A percentile compares a stretch with the other conserved stretches of the same genome.
phyloP scores from a whole-genome alignment of 2,797 vertebrate genomes.

The Alcedo atthis region DNA sequence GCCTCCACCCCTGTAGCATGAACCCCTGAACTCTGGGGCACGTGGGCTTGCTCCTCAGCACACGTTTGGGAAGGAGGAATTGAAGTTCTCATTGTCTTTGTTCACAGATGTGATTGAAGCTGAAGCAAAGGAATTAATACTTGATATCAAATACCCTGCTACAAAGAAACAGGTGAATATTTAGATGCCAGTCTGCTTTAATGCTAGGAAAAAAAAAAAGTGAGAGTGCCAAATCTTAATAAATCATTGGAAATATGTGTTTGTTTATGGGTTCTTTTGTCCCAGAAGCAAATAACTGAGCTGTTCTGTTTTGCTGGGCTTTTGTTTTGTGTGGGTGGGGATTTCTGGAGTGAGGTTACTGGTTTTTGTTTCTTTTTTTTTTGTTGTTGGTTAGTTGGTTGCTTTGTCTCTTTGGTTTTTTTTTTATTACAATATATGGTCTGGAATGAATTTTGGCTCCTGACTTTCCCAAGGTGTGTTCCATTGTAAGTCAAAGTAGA shows the following conservation, averaged over 20 bases:
- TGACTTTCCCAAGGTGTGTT: not conserved
- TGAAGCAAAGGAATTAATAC: constrained; percentile 87
- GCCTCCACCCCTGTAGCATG: not conserved
- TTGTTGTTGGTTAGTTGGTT: not conserved
- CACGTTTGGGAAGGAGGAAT: not conserved
- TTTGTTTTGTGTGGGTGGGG: not conserved
- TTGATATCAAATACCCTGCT: constrained; percentile 95
- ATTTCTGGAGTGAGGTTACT: too few species aligned
- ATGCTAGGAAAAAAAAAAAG: not conserved
- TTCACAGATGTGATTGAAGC: constrained; percentile 86
- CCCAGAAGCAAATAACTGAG: not conserved
- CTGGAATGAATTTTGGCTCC: not conserved
- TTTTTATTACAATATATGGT: not conserved
- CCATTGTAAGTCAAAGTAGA: not conserved
- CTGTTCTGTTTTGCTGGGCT: not conserved
- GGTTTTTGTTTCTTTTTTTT: not conserved
- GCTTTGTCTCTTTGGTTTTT: not conserved
- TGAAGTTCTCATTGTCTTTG: constrained; percentile 22
- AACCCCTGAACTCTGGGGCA: not conserved
- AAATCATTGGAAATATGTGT: not conserved
- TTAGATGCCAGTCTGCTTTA: not conserved
- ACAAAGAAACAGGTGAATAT: constrained; percentile 92
- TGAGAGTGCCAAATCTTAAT: not conserved
- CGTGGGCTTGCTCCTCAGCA: not conserved
- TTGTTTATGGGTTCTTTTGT: not conserved